phyloP scores from a whole-genome alignment of 2,888 invertebrate species.

The Orchesella flavescens region DNA sequence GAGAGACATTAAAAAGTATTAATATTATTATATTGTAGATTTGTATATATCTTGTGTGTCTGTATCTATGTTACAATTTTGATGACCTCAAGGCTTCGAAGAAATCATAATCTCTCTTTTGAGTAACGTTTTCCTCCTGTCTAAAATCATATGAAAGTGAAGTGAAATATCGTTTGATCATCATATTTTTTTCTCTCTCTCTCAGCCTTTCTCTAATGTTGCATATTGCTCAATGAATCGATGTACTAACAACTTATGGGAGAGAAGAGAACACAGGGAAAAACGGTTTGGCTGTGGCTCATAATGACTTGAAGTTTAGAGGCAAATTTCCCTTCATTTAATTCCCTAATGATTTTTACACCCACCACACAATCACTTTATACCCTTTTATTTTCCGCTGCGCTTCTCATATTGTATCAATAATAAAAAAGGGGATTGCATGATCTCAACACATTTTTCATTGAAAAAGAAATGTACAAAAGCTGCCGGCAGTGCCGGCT shows the following conservation, averaged over 20 bases:
- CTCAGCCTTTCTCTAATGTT: not conserved
- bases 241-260: not conserved
- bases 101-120: not conserved
- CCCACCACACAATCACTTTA: conserved; percentile 10
- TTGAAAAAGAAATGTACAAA: conserved; percentile 8
- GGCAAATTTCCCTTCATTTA: conserved; percentile 46
- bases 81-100: conserved; percentile 25
- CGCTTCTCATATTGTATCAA: not conserved
- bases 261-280: not conserved
- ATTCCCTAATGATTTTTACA: conserved; percentile 50
- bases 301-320: not conserved
- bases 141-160: not conserved
- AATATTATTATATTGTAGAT: too few species aligned
- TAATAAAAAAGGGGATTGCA: conserved; percentile 53
- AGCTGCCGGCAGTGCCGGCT: conserved; percentile 39
- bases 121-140: conserved; percentile 27
- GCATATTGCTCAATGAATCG: too few species aligned
- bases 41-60: too few species aligned
- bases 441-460: conserved; percentile 67
- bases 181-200: too few species aligned
- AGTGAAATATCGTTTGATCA: conserved; percentile 17
- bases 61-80: not conserved
- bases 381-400: not conserved
- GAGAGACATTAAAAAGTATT: too few species aligned
- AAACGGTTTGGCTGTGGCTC: not conserved